Evolutionary conservation across 2,888 invertebrate species (phyloP).

Genomic region (Anoplius nigerrimus): DNA sequence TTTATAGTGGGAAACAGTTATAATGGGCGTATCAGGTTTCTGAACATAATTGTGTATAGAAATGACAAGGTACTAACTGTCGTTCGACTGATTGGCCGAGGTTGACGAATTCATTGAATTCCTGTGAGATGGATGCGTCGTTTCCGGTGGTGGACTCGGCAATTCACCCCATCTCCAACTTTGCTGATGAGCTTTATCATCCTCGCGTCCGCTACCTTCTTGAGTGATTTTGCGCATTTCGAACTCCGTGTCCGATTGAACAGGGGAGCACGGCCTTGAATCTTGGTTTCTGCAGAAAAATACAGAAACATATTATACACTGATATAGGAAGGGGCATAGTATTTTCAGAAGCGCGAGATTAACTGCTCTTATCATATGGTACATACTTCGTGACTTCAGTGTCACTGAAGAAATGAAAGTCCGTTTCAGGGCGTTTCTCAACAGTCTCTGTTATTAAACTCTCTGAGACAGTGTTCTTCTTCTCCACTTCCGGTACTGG

Average conservation of each 20-base stretch:
- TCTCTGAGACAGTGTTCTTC: slow-evolving; percentile 38
- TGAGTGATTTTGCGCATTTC: slow-evolving; percentile 81
- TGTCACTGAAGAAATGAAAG: slow-evolving; percentile 95
- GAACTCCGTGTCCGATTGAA: slow-evolving; percentile 96
- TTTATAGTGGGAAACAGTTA: too few relatives aligned
- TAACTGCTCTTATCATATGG: background rate
- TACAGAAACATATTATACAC: slow-evolving; percentile 20
- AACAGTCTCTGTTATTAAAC: slow-evolving; percentile 65
- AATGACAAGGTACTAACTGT: slow-evolving; percentile 58
- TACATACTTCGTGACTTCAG: slow-evolving; percentile 84
- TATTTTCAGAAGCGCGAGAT: background rate
- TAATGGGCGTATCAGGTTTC: too few relatives aligned
- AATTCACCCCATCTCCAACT: slow-evolving; percentile 96
- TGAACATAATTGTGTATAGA: background rate
- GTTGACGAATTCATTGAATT: slow-evolving; percentile 61
- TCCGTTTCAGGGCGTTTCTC: slow-evolving; percentile 79
- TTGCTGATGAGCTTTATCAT: slow-evolving; percentile 76
- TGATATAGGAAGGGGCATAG: background rate
- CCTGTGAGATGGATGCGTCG: slow-evolving; percentile 57
- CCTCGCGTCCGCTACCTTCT: slow-evolving; percentile 71
- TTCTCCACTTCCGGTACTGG: slow-evolving; percentile 59
- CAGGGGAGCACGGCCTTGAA: slow-evolving; percentile 88
- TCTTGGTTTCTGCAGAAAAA: slow-evolving; percentile 70
- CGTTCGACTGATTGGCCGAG: slow-evolving; percentile 57
- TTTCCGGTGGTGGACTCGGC: slow-evolving; percentile 78